Evolutionary conservation across 2,888 invertebrate species (phyloP).

Genomic region (Cheilosia vernalis): DNA sequence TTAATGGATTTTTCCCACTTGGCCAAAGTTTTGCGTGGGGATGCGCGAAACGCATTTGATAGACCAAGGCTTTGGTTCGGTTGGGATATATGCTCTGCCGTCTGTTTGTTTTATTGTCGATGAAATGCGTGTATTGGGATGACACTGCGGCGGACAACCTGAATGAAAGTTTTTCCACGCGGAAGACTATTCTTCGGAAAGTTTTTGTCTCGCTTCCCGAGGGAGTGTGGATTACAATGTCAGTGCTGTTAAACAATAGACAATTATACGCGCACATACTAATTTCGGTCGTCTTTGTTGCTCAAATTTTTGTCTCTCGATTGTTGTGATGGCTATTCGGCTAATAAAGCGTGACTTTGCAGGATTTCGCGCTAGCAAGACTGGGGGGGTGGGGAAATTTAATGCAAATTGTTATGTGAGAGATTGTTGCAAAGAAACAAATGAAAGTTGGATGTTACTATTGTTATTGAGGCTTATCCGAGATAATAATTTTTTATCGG

Average conservation of each 20-base stretch:
- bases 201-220: conserved; percentile 1
- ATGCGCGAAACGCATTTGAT: conserved; percentile 41
- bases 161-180: conserved; percentile 72
- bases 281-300: conserved; percentile 48
- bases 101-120: conserved; percentile 64
- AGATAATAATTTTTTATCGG: conserved; percentile 58
- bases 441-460: conserved; percentile 42
- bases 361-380: conserved; percentile 41
- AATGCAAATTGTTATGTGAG: conserved; percentile 44
- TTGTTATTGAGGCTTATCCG: conserved; percentile 60
- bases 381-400: neutral
- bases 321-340: conserved; percentile 61
- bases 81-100: neutral
- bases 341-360: conserved; percentile 73
- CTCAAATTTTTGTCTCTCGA: neutral
- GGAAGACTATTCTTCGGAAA: conserved; percentile 44
- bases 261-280: conserved; percentile 70
- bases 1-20: conserved; percentile 67
- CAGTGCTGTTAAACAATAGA: conserved; percentile 71
- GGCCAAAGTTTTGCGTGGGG: conserved; percentile 42
- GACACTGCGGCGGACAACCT: conserved; percentile 65
- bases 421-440: conserved; percentile 37
- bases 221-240: conserved; percentile 69
- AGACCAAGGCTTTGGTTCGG: neutral
- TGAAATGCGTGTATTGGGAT: conserved; percentile 62